Percentiles rank a stretch among this genome's conserved stretches.
Conservation (phyloP, 1,140 invertebrate species). For the Philotrypesis tridentata region DNA sequence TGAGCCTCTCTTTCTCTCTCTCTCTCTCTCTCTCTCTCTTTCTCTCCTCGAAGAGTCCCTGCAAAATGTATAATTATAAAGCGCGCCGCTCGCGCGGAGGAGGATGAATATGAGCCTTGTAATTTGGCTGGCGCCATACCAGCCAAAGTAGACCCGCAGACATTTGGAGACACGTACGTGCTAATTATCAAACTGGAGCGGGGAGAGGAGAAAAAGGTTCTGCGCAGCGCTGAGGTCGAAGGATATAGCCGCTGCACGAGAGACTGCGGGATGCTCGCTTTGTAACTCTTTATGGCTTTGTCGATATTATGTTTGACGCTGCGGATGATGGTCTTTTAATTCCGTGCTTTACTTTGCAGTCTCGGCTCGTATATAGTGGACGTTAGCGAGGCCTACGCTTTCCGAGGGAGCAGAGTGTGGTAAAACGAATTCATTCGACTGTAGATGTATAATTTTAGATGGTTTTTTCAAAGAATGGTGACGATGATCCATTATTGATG, state of each 20-base stretch:
- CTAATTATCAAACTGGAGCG: constrained; percentile 54
- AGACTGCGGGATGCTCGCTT: background rate
- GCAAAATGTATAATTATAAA: constrained; percentile 51
- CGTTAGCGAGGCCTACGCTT: background rate
- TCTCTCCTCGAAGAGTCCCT: constrained; percentile 40
- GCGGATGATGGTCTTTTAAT: background rate
- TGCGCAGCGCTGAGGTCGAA: background rate
- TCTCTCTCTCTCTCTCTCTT: background rate
- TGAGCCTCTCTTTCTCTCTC: background rate
- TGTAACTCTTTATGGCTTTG: constrained; percentile 20
- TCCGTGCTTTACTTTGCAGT: background rate
- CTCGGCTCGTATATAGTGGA: background rate
- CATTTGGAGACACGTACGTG: constrained; percentile 59
- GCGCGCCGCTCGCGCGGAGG: constrained; percentile 15
- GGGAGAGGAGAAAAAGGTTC: background rate
- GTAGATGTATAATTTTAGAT: too few relatives aligned
- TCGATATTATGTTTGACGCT: constrained; percentile 10
- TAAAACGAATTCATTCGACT: too few relatives aligned
- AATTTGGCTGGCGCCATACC: constrained; percentile 68
- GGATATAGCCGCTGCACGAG: background rate
- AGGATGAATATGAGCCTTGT: constrained; percentile 61
- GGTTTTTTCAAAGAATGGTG: too few relatives aligned
- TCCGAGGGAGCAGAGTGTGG: background rate
- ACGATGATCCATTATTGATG: too few relatives aligned
- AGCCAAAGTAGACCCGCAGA: constrained; percentile 35